Evolutionary conservation across 1,140 invertebrate species (phyloP), one percentile per base, ranked within the genome.

Genomic region (Hydropsyche tenuis): DNA sequence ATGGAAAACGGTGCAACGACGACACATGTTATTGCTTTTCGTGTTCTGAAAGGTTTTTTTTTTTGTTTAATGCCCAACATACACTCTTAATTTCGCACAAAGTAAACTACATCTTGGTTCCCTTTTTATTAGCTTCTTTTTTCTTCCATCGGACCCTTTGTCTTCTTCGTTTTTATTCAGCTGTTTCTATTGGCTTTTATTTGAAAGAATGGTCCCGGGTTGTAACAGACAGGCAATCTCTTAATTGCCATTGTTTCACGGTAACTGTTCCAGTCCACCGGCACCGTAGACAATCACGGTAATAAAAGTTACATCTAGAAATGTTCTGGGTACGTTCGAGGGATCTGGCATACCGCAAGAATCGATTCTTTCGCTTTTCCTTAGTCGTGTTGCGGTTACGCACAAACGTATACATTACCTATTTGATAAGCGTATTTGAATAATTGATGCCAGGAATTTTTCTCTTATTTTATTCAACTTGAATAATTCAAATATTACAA

Each of bases 231-330:
- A 69, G 73, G 66, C 73, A 69, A 74, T 74, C 66, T 74, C 73
- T 74, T 74, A 74, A 74, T 74, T 74, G 73, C 65, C 60, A 74
- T 74, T 74, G 73, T 74, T 74, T 74, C 73, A 46, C 37, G n/a
- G 73, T 46, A 42, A 60, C 51, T 56, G 43, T 56, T 69, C 63
- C 72, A 73, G 64, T 73, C 64, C 72, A 70, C 42, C 65, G 22
- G 48, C 51, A 68, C 43, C 22, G 51, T 69, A 64, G 73, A 74
- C 73, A 74, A 74, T 74, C 73, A 69, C 65, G 65, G 46, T 70
- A 69, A 74, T 74, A 74, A 74, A 74, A 74, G 73, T 70, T 63
- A 63, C 73, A 70, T 69, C 63, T 14, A 45, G 64, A 46, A 62
- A 69, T 45, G 46, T 53, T 53, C 18, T 22, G 5, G 45, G 66